Evolutionary conservation across 2,113 vertebrate genomes (phyloP).

Genomic region (Cepphus grylle): DNA sequence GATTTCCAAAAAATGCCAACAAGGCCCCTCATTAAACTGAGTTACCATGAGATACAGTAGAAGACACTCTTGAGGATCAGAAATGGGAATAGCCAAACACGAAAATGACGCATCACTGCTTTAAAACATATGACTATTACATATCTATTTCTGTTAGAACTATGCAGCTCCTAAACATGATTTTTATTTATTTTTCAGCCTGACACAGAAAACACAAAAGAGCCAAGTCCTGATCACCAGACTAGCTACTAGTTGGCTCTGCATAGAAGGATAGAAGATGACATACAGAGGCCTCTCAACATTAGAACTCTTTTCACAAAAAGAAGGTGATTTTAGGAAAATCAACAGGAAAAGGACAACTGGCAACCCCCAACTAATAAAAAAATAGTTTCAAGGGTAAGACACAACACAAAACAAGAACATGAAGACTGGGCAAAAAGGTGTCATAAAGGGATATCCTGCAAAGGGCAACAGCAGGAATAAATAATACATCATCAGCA

Average conservation of each 20-base stretch:
- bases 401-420: not conserved
- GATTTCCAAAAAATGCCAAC: not conserved
- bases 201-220: not conserved
- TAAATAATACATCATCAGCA: not conserved
- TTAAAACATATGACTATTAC: not conserved
- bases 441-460: not conserved
- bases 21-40: not conserved
- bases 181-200: not conserved
- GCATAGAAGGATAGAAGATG: not conserved
- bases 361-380: not conserved
- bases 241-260: not conserved
- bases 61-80: not conserved
- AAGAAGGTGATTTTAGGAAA: not conserved
- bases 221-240: not conserved
- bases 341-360: not conserved
- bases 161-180: not conserved
- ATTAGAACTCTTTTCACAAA: not conserved
- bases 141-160: not conserved
- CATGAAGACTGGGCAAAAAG: not conserved
- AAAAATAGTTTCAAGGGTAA: not conserved
- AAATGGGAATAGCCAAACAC: not conserved
- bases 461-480: not conserved
- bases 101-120: not conserved
- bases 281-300: not conserved
- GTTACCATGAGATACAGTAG: not conserved